A percentile compares a stretch with the other conserved stretches of the same genome.
phyloP scores from a whole-genome alignment of 2,797 vertebrate species.

The Columba guinea region DNA sequence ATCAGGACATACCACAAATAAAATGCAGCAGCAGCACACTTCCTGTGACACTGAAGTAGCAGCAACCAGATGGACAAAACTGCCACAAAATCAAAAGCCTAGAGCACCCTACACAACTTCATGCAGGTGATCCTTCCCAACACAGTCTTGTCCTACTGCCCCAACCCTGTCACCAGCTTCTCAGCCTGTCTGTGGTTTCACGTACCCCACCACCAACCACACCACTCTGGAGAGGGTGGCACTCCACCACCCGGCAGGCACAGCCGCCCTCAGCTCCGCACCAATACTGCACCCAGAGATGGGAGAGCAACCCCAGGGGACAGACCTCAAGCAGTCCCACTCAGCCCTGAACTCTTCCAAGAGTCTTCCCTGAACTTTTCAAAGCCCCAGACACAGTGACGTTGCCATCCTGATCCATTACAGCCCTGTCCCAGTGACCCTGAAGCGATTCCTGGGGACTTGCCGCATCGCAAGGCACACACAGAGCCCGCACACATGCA shows the following conservation, averaged over 20 bases:
- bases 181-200: not conserved
- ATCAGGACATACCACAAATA: not conserved
- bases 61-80: not conserved
- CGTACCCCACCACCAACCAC: not conserved
- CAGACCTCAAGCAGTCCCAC: not conserved
- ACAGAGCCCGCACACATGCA: too few relatives aligned
- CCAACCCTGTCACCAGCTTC: not conserved
- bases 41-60: not conserved
- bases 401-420: not conserved
- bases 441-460: rapidly evolving
- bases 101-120: not conserved
- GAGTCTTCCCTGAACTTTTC: not conserved
- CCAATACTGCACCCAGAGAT: rapidly evolving
- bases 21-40: not conserved
- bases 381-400: not conserved
- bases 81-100: not conserved
- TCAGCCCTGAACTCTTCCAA: not conserved
- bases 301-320: not conserved
- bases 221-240: not conserved
- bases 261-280: not conserved
- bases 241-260: not conserved
- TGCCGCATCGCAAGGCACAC: not conserved
- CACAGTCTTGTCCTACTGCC: not conserved
- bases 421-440: not conserved
- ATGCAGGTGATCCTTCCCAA: not conserved